A percentile compares a stretch with the other conserved stretches of the same genome.
Conservation (phyloP, 1,140 invertebrate genomes). For the Bombus waltoni region DNA sequence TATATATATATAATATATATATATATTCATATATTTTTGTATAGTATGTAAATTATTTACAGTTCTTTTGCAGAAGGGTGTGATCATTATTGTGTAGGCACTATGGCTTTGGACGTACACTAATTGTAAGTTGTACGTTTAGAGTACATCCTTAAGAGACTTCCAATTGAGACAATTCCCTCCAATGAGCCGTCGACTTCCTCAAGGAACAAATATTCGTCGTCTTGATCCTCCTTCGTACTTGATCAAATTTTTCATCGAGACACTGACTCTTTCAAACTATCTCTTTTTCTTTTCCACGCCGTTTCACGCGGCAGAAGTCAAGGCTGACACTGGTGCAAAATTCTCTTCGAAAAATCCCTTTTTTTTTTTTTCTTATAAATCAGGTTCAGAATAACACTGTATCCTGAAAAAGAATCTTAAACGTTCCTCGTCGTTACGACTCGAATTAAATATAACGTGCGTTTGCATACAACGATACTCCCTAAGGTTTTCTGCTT, state of each 20-base stretch:
- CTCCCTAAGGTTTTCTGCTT: conserved; percentile 68
- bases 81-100: conserved; percentile 82
- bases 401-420: conserved; percentile 76
- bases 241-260: background rate
- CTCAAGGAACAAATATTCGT: conserved; percentile 48
- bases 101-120: conserved; percentile 83
- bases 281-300: background rate
- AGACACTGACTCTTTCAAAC: background rate
- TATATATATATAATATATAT: conserved; percentile 72
- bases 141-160: conserved; percentile 81
- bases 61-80: conserved; percentile 77
- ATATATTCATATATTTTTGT: conserved; percentile 72
- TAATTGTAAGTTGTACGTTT: conserved; percentile 77
- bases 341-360: conserved; percentile 73
- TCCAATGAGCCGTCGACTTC: conserved; percentile 49
- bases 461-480: conserved; percentile 76
- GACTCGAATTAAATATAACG: conserved; percentile 75
- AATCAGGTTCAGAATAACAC: conserved; percentile 76
- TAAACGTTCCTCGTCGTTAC: conserved; percentile 68
- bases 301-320: conserved; percentile 12
- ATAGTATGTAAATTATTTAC: conserved; percentile 81
- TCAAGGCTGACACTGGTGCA: conserved; percentile 39
- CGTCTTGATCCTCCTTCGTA: background rate
- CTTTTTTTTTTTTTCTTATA: conserved; percentile 33
- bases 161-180: conserved; percentile 64